phyloP scores from a whole-genome alignment of 2,888 invertebrate species.

The Lydus trimaculatus region DNA sequence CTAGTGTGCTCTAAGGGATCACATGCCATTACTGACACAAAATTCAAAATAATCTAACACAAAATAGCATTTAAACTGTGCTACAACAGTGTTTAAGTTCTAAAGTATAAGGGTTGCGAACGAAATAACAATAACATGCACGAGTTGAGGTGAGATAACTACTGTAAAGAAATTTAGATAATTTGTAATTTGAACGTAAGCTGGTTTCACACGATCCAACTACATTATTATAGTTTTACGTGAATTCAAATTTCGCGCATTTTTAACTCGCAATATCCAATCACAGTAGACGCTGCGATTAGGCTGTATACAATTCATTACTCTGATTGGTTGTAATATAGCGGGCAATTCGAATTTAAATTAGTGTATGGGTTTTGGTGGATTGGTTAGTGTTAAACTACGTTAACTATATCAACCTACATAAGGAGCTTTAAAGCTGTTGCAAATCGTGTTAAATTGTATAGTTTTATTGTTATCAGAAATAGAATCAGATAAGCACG shows the following conservation, averaged over 20 bases:
- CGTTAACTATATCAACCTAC: not conserved
- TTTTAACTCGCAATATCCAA: not conserved
- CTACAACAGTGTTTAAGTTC: not conserved
- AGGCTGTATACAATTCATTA: too few relatives aligned
- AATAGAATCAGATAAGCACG: slow-evolving; percentile 51
- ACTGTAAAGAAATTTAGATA: not conserved
- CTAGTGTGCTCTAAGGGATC: slow-evolving; percentile 65
- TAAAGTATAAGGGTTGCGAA: not conserved
- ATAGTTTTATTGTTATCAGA: slow-evolving; percentile 46
- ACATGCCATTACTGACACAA: slow-evolving; percentile 33
- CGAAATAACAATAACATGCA: slow-evolving; percentile 1
- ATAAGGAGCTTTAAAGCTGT: slow-evolving; percentile 24
- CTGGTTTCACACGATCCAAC: not conserved
- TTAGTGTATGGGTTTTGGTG: not conserved
- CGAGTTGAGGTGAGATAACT: not conserved
- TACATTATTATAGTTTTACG: not conserved
- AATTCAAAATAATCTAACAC: not conserved
- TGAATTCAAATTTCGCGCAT: not conserved
- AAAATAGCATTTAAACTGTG: not conserved
- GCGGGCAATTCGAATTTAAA: slow-evolving; percentile 11
- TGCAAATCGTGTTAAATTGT: slow-evolving; percentile 37
- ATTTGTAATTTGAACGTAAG: not conserved
- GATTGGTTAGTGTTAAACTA: not conserved
- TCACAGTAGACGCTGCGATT: not conserved
- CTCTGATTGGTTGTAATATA: slow-evolving; percentile 18